Conservation (phyloP, 2,113 vertebrate species). For the Microcebus tavaratra region DNA sequence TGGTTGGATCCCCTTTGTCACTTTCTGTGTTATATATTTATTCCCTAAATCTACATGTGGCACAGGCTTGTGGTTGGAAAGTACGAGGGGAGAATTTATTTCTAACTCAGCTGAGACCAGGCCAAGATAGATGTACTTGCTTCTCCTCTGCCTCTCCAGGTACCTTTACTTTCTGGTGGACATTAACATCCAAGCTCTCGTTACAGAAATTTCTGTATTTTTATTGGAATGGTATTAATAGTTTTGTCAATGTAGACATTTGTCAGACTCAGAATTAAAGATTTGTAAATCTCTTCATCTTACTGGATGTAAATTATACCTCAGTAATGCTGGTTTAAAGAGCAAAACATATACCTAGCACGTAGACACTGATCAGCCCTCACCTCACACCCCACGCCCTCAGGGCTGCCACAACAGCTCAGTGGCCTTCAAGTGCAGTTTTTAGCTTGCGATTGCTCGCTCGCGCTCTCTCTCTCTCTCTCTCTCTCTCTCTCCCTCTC, state of each 20-base stretch:
- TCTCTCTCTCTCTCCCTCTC: background rate
- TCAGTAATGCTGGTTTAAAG: background rate
- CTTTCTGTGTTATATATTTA: background rate
- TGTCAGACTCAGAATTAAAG: background rate
- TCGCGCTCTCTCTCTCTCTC: no score
- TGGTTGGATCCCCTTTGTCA: background rate
- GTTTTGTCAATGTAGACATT: background rate
- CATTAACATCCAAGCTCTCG: background rate
- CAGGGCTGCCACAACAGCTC: background rate
- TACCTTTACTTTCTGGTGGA: background rate
- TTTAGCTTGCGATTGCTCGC: background rate
- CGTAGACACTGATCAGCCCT: accelerated
- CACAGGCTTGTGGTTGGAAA: background rate
- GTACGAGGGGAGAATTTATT: background rate
- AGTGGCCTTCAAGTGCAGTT: background rate
- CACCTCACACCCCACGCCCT: no score
- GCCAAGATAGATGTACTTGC: background rate
- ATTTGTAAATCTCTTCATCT: background rate
- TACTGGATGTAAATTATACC: background rate
- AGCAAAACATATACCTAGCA: background rate
- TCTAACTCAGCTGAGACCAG: background rate
- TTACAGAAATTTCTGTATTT: background rate
- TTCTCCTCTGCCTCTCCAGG: background rate
- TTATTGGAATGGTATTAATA: background rate
- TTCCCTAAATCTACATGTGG: background rate